Evolutionary conservation across 2,113 vertebrate species (phyloP).

Genomic region (Sterna hirundo): DNA sequence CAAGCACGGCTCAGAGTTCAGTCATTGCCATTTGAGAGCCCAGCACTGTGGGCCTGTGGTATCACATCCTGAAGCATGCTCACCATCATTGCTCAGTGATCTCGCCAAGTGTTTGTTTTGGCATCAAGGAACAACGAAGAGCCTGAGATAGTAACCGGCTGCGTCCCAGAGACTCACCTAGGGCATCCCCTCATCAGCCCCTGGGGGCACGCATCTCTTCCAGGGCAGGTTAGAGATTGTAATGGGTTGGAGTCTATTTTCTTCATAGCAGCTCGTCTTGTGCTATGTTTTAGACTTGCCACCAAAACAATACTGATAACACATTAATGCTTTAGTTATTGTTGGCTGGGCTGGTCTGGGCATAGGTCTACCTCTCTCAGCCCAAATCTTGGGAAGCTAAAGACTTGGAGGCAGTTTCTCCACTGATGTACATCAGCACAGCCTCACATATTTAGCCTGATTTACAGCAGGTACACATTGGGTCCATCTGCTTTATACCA

Average conservation of each 20-base stretch:
- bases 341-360: neutral
- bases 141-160: neutral
- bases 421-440: neutral
- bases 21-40: neutral
- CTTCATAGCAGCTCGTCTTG: neutral
- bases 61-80: neutral
- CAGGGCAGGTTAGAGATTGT: neutral
- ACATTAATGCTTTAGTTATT: neutral
- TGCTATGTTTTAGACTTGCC: neutral
- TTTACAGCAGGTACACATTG: neutral
- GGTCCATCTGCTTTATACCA: neutral
- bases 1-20: neutral
- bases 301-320: neutral
- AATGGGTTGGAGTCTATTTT: neutral
- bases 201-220: neutral
- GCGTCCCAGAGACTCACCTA: neutral
- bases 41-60: neutral
- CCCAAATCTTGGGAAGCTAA: neutral
- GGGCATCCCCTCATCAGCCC: accelerated
- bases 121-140: neutral
- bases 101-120: neutral
- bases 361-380: neutral
- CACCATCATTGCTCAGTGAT: neutral
- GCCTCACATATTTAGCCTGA: neutral
- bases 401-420: neutral